A percentile compares a stretch with the other conserved stretches of the same genome.
Conservation (phyloP, 2,113 vertebrate genomes). For the Elephas maximus region DNA sequence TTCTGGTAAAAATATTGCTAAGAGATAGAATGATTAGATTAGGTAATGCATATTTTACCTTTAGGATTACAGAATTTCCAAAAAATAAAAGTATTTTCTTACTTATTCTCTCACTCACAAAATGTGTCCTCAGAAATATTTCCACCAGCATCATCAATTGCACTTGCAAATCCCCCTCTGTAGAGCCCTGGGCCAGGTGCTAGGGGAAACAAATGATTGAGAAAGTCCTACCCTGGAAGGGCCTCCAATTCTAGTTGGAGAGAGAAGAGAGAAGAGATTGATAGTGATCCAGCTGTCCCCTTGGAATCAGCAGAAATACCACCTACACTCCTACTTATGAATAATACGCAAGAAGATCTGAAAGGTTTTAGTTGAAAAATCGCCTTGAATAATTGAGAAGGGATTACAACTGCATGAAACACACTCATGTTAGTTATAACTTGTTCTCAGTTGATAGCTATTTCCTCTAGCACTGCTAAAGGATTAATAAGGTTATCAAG, state of each 20-base stretch:
- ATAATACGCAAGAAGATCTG: constrained; percentile 39
- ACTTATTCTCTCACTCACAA: neutral
- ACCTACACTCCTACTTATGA: neutral
- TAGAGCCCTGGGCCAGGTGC: neutral
- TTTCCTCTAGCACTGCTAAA: constrained; percentile 58
- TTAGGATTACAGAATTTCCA: neutral
- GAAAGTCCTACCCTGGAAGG: neutral
- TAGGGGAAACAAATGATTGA: neutral
- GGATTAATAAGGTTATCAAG: constrained; percentile 45
- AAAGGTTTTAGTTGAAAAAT: constrained; percentile 53
- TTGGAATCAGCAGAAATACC: constrained; percentile 56
- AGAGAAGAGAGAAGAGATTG: neutral
- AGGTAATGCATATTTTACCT: neutral
- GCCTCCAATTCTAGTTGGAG: neutral
- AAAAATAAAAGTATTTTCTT: neutral
- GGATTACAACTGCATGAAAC: constrained; percentile 30
- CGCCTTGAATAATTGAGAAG: constrained; percentile 27
- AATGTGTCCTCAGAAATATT: constrained; percentile 55
- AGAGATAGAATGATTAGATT: neutral
- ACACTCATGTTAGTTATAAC: neutral
- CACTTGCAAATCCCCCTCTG: neutral
- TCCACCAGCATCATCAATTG: constrained; percentile 10
- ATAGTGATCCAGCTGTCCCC: neutral
- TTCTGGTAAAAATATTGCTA: constrained; percentile 31
- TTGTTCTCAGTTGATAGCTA: constrained; percentile 43